Conservation (phyloP, 2,888 invertebrate species). For the Pseudococcus longispinus region DNA sequence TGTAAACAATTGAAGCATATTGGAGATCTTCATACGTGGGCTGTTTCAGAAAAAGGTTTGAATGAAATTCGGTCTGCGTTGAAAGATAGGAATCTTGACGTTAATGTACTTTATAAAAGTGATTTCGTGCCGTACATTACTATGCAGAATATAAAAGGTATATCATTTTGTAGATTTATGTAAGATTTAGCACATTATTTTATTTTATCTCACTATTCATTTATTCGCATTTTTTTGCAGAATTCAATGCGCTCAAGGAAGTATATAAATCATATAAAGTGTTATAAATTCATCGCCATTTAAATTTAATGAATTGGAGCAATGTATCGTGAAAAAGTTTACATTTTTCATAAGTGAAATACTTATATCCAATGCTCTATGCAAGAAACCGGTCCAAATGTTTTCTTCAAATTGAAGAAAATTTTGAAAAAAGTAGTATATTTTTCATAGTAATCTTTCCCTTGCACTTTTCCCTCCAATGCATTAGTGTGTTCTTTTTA, state of each 20-base stretch:
- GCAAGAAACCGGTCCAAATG: too few species aligned
- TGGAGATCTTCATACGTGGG: constrained; percentile 44
- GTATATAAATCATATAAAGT: background rate
- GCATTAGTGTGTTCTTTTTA: background rate
- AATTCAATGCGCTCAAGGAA: background rate
- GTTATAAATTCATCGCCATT: background rate
- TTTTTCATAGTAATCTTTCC: background rate
- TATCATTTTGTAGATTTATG: background rate
- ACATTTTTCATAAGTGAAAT: too few species aligned
- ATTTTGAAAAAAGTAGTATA: too few species aligned
- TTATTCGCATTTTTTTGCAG: constrained; percentile 4
- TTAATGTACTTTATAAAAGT: background rate
- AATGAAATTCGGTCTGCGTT: background rate
- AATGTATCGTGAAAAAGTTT: too few species aligned
- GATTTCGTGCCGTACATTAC: constrained; percentile 33
- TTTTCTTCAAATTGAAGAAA: too few species aligned
- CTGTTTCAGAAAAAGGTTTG: background rate
- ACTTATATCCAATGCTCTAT: too few species aligned
- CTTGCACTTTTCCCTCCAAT: background rate
- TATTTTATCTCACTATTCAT: background rate
- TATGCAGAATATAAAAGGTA: constrained; percentile 50
- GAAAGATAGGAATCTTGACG: constrained; percentile 36
- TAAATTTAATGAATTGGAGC: background rate
- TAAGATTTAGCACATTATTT: background rate
- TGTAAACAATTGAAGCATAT: constrained; percentile 38